Percentiles rank a stretch among this genome's conserved stretches.
Conservation (phyloP, 1,140 invertebrate genomes). For the Drosophila sulfurigaster region DNA sequence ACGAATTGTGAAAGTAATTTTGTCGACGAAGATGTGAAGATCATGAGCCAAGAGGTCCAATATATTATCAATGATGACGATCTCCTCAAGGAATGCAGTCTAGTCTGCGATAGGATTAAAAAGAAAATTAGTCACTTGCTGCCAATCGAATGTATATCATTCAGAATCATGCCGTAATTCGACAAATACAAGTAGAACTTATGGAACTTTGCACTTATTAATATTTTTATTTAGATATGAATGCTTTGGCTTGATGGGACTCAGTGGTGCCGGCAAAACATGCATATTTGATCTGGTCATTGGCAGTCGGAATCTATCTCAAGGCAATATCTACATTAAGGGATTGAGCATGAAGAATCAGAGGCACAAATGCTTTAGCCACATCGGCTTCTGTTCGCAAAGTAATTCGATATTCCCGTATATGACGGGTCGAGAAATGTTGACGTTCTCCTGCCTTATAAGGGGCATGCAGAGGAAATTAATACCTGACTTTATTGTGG, state of each 20-base stretch:
- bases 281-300: constrained; percentile 93
- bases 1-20: not conserved
- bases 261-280: constrained; percentile 94
- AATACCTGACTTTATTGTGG: constrained; percentile 2
- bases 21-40: constrained; percentile 20
- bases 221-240: constrained; percentile 85
- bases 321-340: constrained; percentile 51
- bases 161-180: constrained; percentile 40
- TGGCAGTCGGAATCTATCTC: constrained; percentile 85
- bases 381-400: constrained; percentile 93
- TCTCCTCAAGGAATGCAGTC: not conserved
- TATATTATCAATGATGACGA: not conserved
- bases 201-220: not conserved
- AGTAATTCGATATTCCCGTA: constrained; percentile 88
- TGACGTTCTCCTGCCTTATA: constrained; percentile 46
- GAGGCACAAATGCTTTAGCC: not conserved
- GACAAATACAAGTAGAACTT: not conserved
- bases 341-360: constrained; percentile 35
- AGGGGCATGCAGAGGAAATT: constrained; percentile 20
- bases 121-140: not conserved
- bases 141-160: constrained; percentile 37
- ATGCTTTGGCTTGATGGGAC: constrained; percentile 93
- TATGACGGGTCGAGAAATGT: constrained; percentile 62
- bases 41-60: not conserved
- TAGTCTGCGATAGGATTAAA: constrained; percentile 26